phyloP scores from a whole-genome alignment of 2,888 invertebrate genomes.

The Resseliella maxima region DNA sequence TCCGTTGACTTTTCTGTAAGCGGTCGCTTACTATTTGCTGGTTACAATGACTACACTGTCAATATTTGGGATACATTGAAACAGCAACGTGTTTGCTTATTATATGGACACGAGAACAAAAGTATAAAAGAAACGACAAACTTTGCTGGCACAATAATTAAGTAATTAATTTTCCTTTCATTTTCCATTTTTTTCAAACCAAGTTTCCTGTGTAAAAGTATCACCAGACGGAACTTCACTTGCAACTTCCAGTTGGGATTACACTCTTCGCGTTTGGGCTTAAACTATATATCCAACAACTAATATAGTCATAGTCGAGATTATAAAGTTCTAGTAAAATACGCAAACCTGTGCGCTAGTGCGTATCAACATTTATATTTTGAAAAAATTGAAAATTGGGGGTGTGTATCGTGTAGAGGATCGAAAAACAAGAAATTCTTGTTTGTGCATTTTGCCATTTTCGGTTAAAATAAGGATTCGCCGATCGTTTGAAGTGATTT shows the following conservation, averaged over 20 bases:
- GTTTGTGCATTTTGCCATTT: too few relatives aligned
- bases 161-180: neutral
- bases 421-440: too few relatives aligned
- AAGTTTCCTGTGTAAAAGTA: constrained; percentile 82
- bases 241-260: constrained; percentile 98
- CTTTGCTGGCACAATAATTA: too few relatives aligned
- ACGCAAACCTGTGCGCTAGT: neutral
- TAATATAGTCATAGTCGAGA: neutral
- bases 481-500: too few relatives aligned
- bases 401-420: too few relatives aligned
- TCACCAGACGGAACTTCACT: constrained; percentile 98
- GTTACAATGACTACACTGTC: constrained; percentile 98
- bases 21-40: constrained; percentile 95
- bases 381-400: too few relatives aligned
- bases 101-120: constrained; percentile 97
- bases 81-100: constrained; percentile 86
- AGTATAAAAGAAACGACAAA: too few relatives aligned
- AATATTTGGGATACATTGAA: constrained; percentile 96
- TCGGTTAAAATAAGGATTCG: too few relatives aligned
- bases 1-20: constrained; percentile 98
- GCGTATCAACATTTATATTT: too few relatives aligned
- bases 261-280: constrained; percentile 79
- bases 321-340: neutral
- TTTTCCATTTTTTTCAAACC: too few relatives aligned
- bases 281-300: neutral